These are phyloP conservation scores for Zaprionus tsacasi DNA, from an alignment of 1,140 invertebrate species.

Conservation along the genomic window DNA sequence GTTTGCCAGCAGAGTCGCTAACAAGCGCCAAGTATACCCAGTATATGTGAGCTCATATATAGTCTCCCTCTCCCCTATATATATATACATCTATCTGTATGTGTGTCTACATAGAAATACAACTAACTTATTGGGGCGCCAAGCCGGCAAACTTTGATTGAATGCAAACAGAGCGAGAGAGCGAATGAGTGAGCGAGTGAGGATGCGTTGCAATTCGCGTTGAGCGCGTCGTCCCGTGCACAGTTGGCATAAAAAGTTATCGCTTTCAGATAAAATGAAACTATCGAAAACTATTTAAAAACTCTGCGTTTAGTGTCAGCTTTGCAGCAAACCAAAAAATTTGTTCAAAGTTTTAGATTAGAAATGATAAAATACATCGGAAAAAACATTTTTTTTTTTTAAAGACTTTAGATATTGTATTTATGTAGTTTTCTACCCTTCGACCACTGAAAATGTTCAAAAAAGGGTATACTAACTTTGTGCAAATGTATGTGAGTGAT, in stretches of 20 bases:
- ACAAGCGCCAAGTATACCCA: constrained; percentile 11
- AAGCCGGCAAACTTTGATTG: constrained; percentile 48
- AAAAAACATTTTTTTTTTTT: too few species aligned
- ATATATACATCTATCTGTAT: constrained; percentile 1
- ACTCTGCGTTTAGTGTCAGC: not conserved
- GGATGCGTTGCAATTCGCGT: constrained; percentile 2
- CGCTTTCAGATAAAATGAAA: not conserved
- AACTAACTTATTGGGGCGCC: constrained; percentile 21
- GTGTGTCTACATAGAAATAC: not conserved
- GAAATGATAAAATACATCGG: too few species aligned
- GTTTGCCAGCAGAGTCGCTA: constrained; percentile 25
- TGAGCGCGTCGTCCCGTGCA: not conserved
- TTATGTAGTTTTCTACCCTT: too few species aligned
- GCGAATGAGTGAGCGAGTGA: too few species aligned
- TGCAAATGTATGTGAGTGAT: too few species aligned
- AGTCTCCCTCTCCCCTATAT: not conserved
- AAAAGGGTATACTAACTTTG: too few species aligned
- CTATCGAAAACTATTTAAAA: not conserved
- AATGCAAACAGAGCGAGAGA: constrained; percentile 40
- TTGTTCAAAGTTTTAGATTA: too few species aligned
- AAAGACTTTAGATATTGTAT: too few species aligned
- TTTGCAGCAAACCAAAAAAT: not conserved
- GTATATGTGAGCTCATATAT: constrained; percentile 12
- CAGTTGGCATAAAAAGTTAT: not conserved
- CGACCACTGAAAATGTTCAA: too few species aligned